Percentiles rank a stretch among this genome's conserved stretches.
phyloP scores from a whole-genome alignment of 1,140 invertebrate species.

The Euschistus heros region DNA sequence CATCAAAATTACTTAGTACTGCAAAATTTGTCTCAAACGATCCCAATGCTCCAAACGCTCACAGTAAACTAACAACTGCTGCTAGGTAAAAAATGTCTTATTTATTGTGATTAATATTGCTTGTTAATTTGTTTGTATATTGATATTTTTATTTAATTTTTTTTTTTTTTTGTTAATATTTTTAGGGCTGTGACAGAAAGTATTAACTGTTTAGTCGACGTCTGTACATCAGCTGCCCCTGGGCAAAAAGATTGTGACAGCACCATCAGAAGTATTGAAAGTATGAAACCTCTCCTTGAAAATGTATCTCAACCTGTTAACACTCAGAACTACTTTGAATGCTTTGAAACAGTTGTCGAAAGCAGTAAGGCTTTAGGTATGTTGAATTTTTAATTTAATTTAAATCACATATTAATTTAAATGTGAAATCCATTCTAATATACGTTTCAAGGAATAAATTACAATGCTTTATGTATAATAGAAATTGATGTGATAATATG shows the following conservation, averaged over 20 bases:
- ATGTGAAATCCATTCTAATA: constrained; percentile 3
- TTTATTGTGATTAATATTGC: background rate
- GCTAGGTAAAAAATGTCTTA: constrained; percentile 46
- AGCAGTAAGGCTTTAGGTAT: constrained; percentile 71
- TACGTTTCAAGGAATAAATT: too few species aligned
- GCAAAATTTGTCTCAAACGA: constrained; percentile 83
- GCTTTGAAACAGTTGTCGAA: constrained; percentile 86
- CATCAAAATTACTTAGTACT: constrained; percentile 73
- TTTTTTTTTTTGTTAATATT: background rate
- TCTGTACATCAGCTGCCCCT: constrained; percentile 58
- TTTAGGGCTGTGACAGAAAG: constrained; percentile 71
- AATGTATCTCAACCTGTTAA: constrained; percentile 81
- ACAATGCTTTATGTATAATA: too few species aligned
- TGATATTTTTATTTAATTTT: background rate
- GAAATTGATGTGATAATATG: too few species aligned
- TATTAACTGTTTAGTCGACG: constrained; percentile 76
- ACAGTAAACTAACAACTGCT: constrained; percentile 76
- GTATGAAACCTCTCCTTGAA: constrained; percentile 68
- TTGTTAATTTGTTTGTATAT: background rate
- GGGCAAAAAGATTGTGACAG: constrained; percentile 95
- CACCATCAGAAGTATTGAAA: constrained; percentile 85
- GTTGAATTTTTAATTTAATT: constrained; percentile 28
- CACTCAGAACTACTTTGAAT: constrained; percentile 86
- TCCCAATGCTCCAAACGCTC: constrained; percentile 77
- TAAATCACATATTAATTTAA: background rate